phyloP scores from a whole-genome alignment of 2,888 invertebrate genomes.

The Metacarcinus magister region DNA sequence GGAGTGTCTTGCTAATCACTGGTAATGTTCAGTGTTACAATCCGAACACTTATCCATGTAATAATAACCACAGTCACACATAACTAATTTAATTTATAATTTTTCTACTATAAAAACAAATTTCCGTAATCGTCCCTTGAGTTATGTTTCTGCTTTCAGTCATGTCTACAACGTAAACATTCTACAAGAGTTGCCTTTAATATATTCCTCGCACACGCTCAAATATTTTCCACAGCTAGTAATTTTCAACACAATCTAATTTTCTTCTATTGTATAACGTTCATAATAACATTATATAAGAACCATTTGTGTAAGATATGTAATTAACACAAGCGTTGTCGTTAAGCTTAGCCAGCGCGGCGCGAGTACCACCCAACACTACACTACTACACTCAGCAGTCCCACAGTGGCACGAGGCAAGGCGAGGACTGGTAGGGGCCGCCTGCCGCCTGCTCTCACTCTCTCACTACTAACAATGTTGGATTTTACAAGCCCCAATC shows the following conservation, averaged over 20 bases:
- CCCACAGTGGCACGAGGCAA: neutral
- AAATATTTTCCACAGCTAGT: neutral
- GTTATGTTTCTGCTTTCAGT: neutral
- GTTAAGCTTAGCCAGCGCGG: neutral
- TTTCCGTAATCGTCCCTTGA: neutral
- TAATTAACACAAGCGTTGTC: neutral
- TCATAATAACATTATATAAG: neutral
- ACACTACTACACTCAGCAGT: neutral
- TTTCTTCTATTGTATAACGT: neutral
- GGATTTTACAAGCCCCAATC: neutral
- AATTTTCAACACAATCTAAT: neutral
- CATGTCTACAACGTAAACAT: neutral
- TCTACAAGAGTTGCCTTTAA: neutral
- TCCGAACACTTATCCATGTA: neutral
- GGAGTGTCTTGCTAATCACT: neutral
- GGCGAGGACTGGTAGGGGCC: neutral
- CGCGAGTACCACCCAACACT: neutral
- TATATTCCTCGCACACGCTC: neutral
- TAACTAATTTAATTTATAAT: neutral
- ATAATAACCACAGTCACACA: neutral
- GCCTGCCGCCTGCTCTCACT: neutral
- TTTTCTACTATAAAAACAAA: neutral
- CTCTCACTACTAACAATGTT: neutral
- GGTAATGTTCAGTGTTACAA: neutral
- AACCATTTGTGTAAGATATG: neutral